phyloP scores from a whole-genome alignment of 2,888 invertebrate species.

The Smittia aterrima region DNA sequence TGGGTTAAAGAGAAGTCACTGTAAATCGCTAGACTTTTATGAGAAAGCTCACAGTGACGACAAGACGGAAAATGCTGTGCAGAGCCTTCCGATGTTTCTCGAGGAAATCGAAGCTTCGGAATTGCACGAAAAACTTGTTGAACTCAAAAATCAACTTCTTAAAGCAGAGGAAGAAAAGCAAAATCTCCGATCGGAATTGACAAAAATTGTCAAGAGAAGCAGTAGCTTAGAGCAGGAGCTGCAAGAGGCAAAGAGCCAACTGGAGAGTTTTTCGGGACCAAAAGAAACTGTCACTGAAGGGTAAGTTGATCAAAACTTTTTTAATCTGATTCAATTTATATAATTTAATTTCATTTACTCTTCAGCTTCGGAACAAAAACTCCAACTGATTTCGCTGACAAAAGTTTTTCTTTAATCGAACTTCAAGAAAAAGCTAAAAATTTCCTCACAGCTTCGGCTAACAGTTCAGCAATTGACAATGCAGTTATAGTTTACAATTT shows the following conservation, averaged over 20 bases:
- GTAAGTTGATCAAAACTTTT: conserved; percentile 48
- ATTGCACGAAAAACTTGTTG: conserved; percentile 58
- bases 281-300: conserved; percentile 60
- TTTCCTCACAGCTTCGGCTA: conserved; percentile 48
- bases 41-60: neutral
- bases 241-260: conserved; percentile 52
- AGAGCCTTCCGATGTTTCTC: conserved; percentile 20
- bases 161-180: conserved; percentile 53
- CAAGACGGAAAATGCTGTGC: conserved; percentile 1
- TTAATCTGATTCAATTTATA: conserved; percentile 42
- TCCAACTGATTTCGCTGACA: conserved; percentile 45
- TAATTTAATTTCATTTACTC: conserved; percentile 21
- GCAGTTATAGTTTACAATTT: conserved; percentile 55
- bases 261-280: conserved; percentile 53
- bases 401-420: conserved; percentile 48
- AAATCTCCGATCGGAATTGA: conserved; percentile 61
- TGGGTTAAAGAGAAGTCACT: conserved; percentile 45
- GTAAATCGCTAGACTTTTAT: conserved; percentile 23
- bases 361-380: conserved; percentile 46
- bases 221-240: conserved; percentile 58
- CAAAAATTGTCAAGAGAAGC: conserved; percentile 60
- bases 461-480: conserved; percentile 52
- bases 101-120: conserved; percentile 45
- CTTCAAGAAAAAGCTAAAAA: conserved; percentile 52
- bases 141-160: conserved; percentile 55